A percentile compares a stretch with the other conserved stretches of the same genome.
Evolutionary conservation across 2,113 vertebrate species (phyloP).

Genomic region (Callipepla squamata): DNA sequence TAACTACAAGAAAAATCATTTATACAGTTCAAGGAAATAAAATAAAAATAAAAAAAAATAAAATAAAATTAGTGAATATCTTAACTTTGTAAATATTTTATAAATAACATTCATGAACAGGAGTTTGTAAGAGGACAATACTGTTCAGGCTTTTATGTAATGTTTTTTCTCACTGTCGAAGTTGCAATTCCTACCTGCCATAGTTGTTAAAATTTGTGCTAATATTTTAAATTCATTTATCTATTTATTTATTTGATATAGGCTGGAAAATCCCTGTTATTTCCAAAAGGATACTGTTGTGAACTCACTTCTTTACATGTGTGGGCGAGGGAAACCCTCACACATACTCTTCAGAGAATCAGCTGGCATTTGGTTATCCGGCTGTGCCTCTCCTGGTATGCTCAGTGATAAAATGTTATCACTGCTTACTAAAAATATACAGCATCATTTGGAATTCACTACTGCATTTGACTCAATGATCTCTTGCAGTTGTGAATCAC

Average conservation of each 20-base stretch:
- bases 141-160: not conserved
- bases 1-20: not conserved
- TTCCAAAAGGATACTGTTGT: not conserved
- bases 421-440: constrained; percentile 6
- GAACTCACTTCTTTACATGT: not conserved
- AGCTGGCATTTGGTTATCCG: not conserved
- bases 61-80: not conserved
- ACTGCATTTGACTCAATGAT: not conserved
- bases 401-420: constrained; percentile 11
- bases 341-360: not conserved
- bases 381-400: not conserved
- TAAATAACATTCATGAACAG: not conserved
- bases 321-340: not conserved
- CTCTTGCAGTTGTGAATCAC: not conserved
- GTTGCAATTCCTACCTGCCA: not conserved
- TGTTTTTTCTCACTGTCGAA: not conserved
- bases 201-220: not conserved
- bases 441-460: not conserved
- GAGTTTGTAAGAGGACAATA: not conserved
- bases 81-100: not conserved
- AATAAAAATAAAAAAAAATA: not conserved
- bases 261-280: not conserved
- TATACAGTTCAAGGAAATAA: not conserved
- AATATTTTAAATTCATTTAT: not conserved
- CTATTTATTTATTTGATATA: not conserved